Conservation (phyloP, 2,797 vertebrate genomes). For the Delichon dasypus region DNA sequence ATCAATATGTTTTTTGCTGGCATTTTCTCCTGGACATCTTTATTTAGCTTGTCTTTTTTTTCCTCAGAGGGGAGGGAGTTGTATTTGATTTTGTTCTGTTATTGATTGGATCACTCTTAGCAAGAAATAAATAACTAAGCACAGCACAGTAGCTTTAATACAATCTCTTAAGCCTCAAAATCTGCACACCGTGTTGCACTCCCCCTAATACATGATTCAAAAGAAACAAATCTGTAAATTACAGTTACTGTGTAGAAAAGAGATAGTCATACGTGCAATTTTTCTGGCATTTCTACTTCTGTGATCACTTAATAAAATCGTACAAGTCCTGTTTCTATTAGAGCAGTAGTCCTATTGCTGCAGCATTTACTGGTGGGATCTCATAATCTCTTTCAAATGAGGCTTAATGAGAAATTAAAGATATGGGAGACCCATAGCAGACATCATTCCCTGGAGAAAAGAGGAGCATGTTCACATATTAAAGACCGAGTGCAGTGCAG, state of each 20-base stretch:
- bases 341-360: background rate
- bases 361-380: background rate
- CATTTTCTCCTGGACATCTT: constrained; percentile 69
- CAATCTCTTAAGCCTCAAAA: constrained; percentile 66
- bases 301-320: constrained; percentile 50
- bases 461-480: accelerated
- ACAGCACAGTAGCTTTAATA: constrained; percentile 66
- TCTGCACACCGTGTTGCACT: constrained; percentile 18
- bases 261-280: constrained; percentile 38
- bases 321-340: constrained; percentile 1
- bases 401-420: background rate
- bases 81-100: constrained; percentile 70
- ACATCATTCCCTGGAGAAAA: background rate
- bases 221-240: constrained; percentile 63
- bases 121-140: constrained; percentile 76
- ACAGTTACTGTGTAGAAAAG: constrained; percentile 42
- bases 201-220: constrained; percentile 40
- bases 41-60: constrained; percentile 75
- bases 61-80: constrained; percentile 54
- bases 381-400: background rate
- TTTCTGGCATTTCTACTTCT: constrained; percentile 26
- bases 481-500: background rate
- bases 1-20: constrained; percentile 74
- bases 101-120: constrained; percentile 72
- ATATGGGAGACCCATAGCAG: background rate